Evolutionary conservation across 1,140 invertebrate species (phyloP).

Genomic region (Nasonia vitripennis): DNA sequence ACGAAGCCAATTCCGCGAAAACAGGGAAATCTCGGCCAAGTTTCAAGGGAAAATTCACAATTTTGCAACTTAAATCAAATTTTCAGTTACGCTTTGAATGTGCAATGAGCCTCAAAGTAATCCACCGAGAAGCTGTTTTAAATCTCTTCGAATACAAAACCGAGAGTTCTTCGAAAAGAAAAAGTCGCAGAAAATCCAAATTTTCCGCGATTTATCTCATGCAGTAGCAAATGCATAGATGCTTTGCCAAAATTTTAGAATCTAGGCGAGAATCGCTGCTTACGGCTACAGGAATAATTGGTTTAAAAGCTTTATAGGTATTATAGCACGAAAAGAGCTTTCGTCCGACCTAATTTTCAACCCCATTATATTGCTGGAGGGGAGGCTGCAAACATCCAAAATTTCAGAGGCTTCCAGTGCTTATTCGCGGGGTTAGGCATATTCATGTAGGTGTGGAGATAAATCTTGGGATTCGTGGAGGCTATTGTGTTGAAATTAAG

Average conservation of each 20-base stretch:
- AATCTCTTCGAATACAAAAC: background rate
- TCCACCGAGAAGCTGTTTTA: background rate
- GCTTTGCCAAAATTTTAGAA: background rate
- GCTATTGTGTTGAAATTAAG: background rate
- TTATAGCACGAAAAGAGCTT: background rate
- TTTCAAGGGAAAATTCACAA: background rate
- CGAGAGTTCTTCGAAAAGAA: background rate
- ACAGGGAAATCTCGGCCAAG: background rate
- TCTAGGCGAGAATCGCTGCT: background rate
- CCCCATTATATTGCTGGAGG: background rate
- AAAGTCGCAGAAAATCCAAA: background rate
- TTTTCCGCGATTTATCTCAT: background rate
- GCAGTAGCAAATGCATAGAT: background rate
- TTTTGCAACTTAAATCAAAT: slow-evolving; percentile 8
- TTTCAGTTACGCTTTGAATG: background rate
- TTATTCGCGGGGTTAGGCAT: background rate
- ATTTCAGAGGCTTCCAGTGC: background rate
- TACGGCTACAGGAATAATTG: background rate
- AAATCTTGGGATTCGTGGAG: background rate
- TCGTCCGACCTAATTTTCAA: background rate
- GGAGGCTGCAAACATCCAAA: background rate
- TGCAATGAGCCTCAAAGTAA: background rate
- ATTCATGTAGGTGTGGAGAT: background rate
- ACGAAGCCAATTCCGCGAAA: background rate
- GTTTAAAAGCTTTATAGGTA: background rate